Evolutionary conservation across 1,140 invertebrate species (phyloP).

Genomic region (Ceratosolen fusciceps): DNA sequence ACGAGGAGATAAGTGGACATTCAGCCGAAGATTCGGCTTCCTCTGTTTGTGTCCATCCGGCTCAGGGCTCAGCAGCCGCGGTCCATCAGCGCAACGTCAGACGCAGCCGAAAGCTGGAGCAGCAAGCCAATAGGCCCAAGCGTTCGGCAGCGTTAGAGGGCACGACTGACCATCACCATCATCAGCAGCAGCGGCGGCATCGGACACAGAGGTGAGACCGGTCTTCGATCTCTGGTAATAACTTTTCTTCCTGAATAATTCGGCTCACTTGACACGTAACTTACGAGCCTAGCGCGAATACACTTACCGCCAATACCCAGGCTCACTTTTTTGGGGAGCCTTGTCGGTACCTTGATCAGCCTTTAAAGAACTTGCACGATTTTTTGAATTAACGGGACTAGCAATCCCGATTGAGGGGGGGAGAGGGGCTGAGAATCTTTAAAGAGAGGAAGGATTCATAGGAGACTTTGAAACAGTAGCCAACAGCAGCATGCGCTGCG

Average conservation of each 20-base stretch:
- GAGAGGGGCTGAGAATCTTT: too few relatives aligned
- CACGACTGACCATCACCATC: constrained; percentile 25
- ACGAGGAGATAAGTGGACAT: constrained; percentile 68
- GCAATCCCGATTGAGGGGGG: too few relatives aligned
- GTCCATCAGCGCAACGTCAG: constrained; percentile 45
- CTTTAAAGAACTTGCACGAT: too few relatives aligned
- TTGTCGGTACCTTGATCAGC: too few relatives aligned
- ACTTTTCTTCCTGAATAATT: too few relatives aligned
- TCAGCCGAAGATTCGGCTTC: constrained; percentile 63
- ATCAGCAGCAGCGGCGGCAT: constrained; percentile 40
- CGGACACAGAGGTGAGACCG: constrained; percentile 43
- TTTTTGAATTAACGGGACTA: too few relatives aligned
- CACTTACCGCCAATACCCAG: too few relatives aligned
- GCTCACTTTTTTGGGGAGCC: too few relatives aligned
- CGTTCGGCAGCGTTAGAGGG: constrained; percentile 32
- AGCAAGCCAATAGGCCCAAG: constrained; percentile 25
- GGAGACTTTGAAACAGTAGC: background rate
- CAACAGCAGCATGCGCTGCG: constrained; percentile 45
- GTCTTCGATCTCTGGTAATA: too few relatives aligned
- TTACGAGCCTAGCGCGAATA: too few relatives aligned
- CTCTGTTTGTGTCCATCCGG: constrained; percentile 19
- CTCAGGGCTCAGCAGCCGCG: constrained; percentile 15
- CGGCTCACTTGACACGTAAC: too few relatives aligned
- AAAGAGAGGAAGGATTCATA: too few relatives aligned
- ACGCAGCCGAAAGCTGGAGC: constrained; percentile 48